Base-by-base conservation (phyloP, 2,797 vertebrate genomes). In the Sitta carolinensis region DNA sequence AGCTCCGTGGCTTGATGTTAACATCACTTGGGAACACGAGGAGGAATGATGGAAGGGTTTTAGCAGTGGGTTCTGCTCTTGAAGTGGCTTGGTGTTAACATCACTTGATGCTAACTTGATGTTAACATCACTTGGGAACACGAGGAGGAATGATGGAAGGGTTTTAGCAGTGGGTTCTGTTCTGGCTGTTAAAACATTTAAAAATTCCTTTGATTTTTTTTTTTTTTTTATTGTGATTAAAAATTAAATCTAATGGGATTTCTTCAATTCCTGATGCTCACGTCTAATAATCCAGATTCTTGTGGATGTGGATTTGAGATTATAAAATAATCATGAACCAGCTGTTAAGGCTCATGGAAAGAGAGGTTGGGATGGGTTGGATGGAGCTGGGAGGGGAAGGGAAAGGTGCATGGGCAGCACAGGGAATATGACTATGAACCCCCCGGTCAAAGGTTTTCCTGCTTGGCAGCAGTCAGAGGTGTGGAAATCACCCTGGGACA, bases 1-100 rank as follows among this genome's bases (percentile, higher is more conserved):
- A 95, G 90, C 90, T 74, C 70, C 17, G 86, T 18, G 88, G 84
- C 78, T 93, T 52, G 67, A 87, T 76, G 80, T 68, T 55, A 57
- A 76, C 83, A 84, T 90, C n/a, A 15, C 77, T 89, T 54, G 78
- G 92, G 73, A 92, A 92, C 47, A 22, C 0, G 87, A 76, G 89
- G 63, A 84, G 77, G 70, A 81, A 84, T 76, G 85, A 70, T 61
- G 72, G 78, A 89, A 70, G 67, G 81, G 72, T 64, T 77, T 92
- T 0, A 83, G 87, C 40, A 61, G 59, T 2, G 70, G 73, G 52
- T 87, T 69, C 80, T 79, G 43, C n/a, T 62, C 48, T 10, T 13
- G 13, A 40, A 40, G 40, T 40, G 40, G 40, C 40, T 40, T 40
- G 40, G 40, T 79, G 80, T 67, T 55, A 57, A 73, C 83, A 84